A percentile compares a stretch with the other conserved stretches of the same genome.
These are phyloP conservation scores for Setipinna tenuifilis DNA, from an alignment of 2,797 vertebrate genomes.

Conservation along the genomic window DNA sequence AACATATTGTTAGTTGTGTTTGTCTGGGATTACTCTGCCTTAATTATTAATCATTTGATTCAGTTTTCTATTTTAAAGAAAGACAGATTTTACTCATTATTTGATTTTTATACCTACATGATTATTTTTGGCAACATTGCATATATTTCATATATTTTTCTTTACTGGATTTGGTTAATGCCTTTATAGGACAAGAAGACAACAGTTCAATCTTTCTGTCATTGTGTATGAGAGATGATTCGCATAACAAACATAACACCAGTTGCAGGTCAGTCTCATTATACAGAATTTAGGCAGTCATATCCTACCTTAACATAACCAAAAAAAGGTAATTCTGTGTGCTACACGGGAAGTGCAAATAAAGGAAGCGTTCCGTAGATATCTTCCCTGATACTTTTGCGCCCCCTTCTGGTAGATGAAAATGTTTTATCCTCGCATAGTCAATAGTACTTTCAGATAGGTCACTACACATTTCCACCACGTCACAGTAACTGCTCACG, in stretches of 20 bases:
- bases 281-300: not conserved
- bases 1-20: not conserved
- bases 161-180: not conserved
- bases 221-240: not conserved
- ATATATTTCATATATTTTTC: not conserved
- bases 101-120: not conserved
- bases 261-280: not conserved
- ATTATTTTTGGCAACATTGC: not conserved
- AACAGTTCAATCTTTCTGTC: not conserved
- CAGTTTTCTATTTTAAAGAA: not conserved
- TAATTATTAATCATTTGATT: not conserved
- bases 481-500: not conserved
- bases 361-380: not conserved
- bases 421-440: not conserved
- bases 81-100: not conserved
- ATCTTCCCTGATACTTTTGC: not conserved
- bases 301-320: not conserved
- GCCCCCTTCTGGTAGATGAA: not conserved
- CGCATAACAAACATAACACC: not conserved
- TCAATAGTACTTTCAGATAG: not conserved
- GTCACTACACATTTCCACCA: not conserved
- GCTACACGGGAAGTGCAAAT: not conserved
- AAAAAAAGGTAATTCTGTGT: not conserved
- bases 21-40: constrained; percentile 1
- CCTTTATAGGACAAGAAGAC: not conserved